A percentile compares a stretch with the other conserved stretches of the same genome.
Conservation (phyloP, 2,797 vertebrate species). For the Bovichtus diacanthus region DNA sequence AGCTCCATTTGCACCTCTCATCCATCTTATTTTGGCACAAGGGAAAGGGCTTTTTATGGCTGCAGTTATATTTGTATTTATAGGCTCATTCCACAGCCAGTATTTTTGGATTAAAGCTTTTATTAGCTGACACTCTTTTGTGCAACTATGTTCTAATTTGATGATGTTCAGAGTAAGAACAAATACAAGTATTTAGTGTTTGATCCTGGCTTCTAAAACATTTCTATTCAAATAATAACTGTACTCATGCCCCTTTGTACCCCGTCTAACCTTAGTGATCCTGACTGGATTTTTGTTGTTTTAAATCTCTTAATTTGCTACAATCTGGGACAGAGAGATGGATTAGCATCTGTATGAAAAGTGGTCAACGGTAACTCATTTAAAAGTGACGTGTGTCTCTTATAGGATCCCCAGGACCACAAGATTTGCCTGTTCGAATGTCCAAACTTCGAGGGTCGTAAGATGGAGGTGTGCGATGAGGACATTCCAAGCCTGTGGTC, state of each 20-base stretch:
- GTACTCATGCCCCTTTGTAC: background rate
- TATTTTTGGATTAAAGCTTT: conserved; percentile 37
- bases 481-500: conserved; percentile 91
- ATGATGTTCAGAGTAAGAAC: background rate
- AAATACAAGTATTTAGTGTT: background rate
- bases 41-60: conserved; percentile 2
- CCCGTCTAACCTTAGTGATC: background rate
- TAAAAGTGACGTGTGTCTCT: background rate
- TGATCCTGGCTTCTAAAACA: background rate
- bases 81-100: conserved; percentile 2
- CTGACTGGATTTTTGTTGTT: background rate
- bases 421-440: conserved; percentile 89
- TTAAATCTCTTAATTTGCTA: background rate
- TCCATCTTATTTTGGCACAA: background rate
- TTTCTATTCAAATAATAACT: conserved; percentile 1
- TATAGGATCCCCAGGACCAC: conserved; percentile 88
- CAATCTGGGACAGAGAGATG: conserved; percentile 1
- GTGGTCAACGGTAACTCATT: background rate
- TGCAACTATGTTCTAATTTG: background rate
- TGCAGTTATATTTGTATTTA: conserved; percentile 24
- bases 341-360: background rate
- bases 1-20: conserved; percentile 2
- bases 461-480: conserved; percentile 91
- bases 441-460: conserved; percentile 89
- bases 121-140: conserved; percentile 12